These are phyloP conservation scores for Cheiracanthium punctorium DNA, from an alignment of 2,888 invertebrate species.

Conservation along the genomic window DNA sequence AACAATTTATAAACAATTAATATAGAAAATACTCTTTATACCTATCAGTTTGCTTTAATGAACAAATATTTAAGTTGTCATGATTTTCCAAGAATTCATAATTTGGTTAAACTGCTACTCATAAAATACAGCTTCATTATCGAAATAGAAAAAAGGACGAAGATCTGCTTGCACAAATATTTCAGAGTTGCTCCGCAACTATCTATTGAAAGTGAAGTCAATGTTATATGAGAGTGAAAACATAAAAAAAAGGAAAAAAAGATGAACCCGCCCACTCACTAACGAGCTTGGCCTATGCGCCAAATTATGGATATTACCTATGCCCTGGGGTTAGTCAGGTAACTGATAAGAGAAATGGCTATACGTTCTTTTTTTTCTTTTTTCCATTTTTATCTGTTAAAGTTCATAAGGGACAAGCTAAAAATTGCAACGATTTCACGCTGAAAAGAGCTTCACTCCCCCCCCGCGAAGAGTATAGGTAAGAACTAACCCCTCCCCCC, in stretches of 20 bases:
- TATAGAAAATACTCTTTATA: no score
- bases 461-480: no score
- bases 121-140: no score
- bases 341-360: slow-evolving; percentile 48
- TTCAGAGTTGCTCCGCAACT: not conserved
- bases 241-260: slow-evolving; percentile 28
- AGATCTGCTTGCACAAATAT: not conserved
- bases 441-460: no score
- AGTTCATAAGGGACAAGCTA: slow-evolving; percentile 2
- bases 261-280: slow-evolving; percentile 45
- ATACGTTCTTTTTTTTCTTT: not conserved
- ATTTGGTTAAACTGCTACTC: no score
- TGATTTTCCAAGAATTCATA: no score
- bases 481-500: no score
- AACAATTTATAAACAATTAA: no score
- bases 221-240: not conserved
- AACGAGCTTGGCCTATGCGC: slow-evolving; percentile 58
- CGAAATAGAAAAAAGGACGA: no score
- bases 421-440: slow-evolving; percentile 17
- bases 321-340: slow-evolving; percentile 41
- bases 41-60: no score
- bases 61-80: no score
- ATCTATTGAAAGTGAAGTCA: not conserved
- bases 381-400: not conserved
- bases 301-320: slow-evolving; percentile 62